Percentiles rank a stretch among this genome's conserved stretches.
phyloP scores from a whole-genome alignment of 2,113 vertebrate genomes.

The Cichladusa arquata region DNA sequence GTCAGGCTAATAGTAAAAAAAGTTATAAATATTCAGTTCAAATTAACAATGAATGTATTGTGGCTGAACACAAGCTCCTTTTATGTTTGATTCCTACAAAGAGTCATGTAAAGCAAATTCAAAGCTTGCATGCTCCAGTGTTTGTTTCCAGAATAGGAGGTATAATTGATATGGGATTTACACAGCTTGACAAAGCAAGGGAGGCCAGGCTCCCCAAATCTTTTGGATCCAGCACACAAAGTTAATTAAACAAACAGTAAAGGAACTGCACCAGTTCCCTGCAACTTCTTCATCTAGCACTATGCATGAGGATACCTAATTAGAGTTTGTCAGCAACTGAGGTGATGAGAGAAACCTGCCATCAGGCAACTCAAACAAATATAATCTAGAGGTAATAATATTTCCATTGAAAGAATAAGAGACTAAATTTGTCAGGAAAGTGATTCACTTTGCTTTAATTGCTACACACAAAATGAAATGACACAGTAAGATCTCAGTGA shows the following conservation, averaged over 20 bases:
- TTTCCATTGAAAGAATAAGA: conserved; percentile 15
- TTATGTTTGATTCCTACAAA: conserved; percentile 38
- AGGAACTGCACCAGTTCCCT: background rate
- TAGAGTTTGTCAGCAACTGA: background rate
- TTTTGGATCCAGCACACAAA: background rate
- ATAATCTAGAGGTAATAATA: conserved; percentile 1
- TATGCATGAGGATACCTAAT: background rate
- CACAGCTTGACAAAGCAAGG: background rate
- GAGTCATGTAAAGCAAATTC: conserved; percentile 15
- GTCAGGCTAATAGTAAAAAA: conserved; percentile 18
- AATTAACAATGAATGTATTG: conserved; percentile 35
- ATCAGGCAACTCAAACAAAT: conserved; percentile 30
- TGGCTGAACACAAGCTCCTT: conserved; percentile 19
- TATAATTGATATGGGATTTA: conserved; percentile 35
- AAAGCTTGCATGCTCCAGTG: background rate
- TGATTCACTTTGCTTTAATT: conserved; percentile 38
- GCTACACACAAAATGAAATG: background rate
- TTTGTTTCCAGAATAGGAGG: conserved; percentile 25
- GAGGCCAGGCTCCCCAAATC: background rate
- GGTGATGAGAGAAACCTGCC: conserved; percentile 15
- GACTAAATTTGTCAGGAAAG: conserved; percentile 2
- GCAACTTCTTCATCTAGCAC: background rate
- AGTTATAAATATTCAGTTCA: conserved; percentile 54
- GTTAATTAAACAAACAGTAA: conserved; percentile 5
- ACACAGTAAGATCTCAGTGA: conserved; percentile 3